These are phyloP conservation scores for Eristalinus aeneus DNA, from an alignment of 2,888 invertebrate genomes.

Conservation along the genomic window DNA sequence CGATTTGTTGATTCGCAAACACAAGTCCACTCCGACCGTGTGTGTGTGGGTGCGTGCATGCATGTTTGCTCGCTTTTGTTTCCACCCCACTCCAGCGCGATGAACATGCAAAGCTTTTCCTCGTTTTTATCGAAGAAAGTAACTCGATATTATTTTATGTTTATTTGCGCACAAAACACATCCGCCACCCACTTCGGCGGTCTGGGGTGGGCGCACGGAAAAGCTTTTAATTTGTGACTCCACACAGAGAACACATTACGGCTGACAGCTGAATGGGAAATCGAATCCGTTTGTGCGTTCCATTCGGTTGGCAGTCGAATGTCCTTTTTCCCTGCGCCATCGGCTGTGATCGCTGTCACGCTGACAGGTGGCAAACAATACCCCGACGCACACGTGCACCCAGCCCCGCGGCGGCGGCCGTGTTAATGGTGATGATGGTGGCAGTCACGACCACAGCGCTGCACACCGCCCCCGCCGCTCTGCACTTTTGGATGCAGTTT, in stretches of 20 bases:
- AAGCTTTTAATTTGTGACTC: constrained; percentile 54
- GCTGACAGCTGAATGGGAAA: constrained; percentile 62
- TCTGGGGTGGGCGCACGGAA: not conserved
- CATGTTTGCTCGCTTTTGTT: constrained; percentile 49
- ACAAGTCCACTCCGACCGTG: constrained; percentile 3
- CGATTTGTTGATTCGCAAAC: constrained; percentile 66
- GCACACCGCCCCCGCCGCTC: too few species aligned
- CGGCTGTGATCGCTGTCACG: constrained; percentile 5
- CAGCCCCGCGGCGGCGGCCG: constrained; percentile 1
- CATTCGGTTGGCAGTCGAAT: not conserved
- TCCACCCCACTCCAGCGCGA: not conserved
- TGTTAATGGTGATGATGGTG: not conserved
- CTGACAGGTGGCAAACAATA: constrained; percentile 67
- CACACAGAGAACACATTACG: not conserved
- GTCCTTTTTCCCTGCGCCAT: not conserved
- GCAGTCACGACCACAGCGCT: not conserved
- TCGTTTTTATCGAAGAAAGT: constrained; percentile 49
- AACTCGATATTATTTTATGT: constrained; percentile 65
- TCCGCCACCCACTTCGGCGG: not conserved
- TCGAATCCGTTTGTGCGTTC: constrained; percentile 32
- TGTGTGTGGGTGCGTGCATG: constrained; percentile 42
- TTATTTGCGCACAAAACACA: constrained; percentile 52
- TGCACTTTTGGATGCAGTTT: constrained; percentile 63
- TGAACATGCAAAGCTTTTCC: constrained; percentile 58
- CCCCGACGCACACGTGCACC: constrained; percentile 38